phyloP scores from a whole-genome alignment of 2,797 vertebrate genomes.

The Pipistrellus pygmaeus region DNA sequence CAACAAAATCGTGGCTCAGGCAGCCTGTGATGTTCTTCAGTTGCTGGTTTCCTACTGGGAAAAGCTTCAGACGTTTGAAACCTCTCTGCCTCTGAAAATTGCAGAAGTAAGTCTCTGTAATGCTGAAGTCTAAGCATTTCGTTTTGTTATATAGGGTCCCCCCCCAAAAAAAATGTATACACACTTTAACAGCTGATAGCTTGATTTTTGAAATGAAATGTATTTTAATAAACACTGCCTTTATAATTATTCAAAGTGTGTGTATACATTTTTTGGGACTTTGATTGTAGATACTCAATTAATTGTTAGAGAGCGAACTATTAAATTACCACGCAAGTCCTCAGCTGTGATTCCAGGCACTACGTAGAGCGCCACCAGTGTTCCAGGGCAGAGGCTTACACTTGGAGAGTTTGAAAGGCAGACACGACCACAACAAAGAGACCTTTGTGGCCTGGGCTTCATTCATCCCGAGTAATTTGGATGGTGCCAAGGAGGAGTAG shows the following conservation, averaged over 20 bases:
- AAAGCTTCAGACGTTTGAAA: slow-evolving; percentile 93
- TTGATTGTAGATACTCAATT: slow-evolving; percentile 31
- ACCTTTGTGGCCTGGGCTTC: slow-evolving; percentile 69
- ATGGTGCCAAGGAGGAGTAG: slow-evolving; percentile 70
- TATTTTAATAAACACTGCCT: background rate
- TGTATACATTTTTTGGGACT: background rate
- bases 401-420: slow-evolving; percentile 69
- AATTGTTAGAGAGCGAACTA: slow-evolving; percentile 10
- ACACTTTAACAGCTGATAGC: background rate
- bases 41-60: slow-evolving; percentile 96
- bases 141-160: background rate
- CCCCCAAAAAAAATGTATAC: background rate
- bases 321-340: slow-evolving; percentile 34
- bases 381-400: slow-evolving; percentile 49
- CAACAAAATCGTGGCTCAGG: slow-evolving; percentile 96
- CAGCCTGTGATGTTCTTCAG: slow-evolving; percentile 96
- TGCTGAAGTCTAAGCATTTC: slow-evolving; percentile 14
- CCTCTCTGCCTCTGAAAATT: slow-evolving; percentile 94
- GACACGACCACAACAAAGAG: slow-evolving; percentile 64
- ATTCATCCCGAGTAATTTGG: slow-evolving; percentile 70
- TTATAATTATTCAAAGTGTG: background rate
- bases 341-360: slow-evolving; percentile 56
- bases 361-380: slow-evolving; percentile 36
- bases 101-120: slow-evolving; percentile 91
- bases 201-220: background rate